Percentiles rank a stretch among this genome's conserved stretches.
phyloP scores from a whole-genome alignment of 2,888 invertebrate species.

The Cantharis rustica region DNA sequence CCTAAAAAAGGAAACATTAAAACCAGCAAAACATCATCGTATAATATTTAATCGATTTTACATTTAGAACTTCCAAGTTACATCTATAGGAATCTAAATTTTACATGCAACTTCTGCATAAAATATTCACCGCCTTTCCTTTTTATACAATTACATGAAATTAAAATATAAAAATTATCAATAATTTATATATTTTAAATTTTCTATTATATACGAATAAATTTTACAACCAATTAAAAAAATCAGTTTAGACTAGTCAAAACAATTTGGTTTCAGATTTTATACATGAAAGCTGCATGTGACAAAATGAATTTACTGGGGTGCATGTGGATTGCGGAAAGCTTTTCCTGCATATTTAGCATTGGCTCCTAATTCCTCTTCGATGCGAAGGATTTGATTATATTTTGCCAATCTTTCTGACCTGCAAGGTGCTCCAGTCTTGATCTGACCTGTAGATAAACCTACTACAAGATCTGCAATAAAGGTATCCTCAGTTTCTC shows the following conservation, averaged over 20 bases:
- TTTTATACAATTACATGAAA: not conserved
- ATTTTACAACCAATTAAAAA: not conserved
- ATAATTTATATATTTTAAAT: not conserved
- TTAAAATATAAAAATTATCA: not conserved
- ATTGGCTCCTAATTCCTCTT: conserved; percentile 90
- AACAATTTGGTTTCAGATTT: not conserved
- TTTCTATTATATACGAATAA: not conserved
- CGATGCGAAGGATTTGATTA: conserved; percentile 97
- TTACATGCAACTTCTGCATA: not conserved
- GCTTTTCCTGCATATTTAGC: conserved; percentile 95
- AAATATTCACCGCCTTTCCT: not conserved
- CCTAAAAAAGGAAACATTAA: not conserved
- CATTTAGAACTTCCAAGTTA: not conserved
- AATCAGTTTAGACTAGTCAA: not conserved
- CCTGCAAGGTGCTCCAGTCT: conserved; percentile 98
- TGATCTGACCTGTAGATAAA: conserved; percentile 97
- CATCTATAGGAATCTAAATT: not conserved
- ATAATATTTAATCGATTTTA: not conserved
- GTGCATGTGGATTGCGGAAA: conserved; percentile 83
- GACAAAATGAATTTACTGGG: not conserved
- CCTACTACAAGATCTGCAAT: conserved; percentile 99
- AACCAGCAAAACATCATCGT: not conserved
- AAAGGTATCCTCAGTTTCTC: conserved; percentile 99
- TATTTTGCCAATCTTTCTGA: conserved; percentile 98
- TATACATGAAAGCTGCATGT: not conserved